Conservation (phyloP, 2,113 vertebrate species). For the Macaca mulatta region DNA sequence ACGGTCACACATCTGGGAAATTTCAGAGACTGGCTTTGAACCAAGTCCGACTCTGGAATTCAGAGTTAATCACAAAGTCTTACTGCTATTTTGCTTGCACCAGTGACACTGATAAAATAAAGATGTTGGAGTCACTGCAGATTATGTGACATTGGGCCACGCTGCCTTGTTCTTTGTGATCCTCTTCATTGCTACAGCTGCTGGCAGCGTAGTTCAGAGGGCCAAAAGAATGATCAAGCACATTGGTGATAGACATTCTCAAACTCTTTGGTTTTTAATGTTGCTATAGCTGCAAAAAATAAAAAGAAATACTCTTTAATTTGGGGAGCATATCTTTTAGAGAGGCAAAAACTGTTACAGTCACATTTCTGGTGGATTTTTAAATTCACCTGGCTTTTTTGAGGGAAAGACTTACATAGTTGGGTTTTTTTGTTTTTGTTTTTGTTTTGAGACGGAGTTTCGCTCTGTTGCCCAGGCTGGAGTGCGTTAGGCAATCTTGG, state of each 20-base stretch:
- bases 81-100: neutral
- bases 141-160: neutral
- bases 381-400: neutral
- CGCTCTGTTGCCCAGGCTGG: too few relatives aligned
- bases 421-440: neutral
- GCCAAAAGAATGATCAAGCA: neutral
- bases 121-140: neutral
- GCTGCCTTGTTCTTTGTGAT: neutral
- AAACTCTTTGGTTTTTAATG: neutral
- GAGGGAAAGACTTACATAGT: neutral
- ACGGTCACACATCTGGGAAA: neutral
- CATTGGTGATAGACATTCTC: neutral
- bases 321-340: neutral
- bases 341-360: neutral
- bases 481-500: too few relatives aligned
- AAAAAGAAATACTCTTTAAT: neutral
- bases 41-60: neutral
- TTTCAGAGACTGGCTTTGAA: neutral
- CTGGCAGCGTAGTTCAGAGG: neutral
- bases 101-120: neutral
- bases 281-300: constrained; percentile 6
- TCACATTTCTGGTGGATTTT: neutral
- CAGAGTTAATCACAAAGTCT: neutral
- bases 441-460: too few relatives aligned
- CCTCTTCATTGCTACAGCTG: neutral